A percentile compares a stretch with the other conserved stretches of the same genome.
Evolutionary conservation across 23 tunicate genomes (phyloP).

Genomic region (Styela clava): DNA sequence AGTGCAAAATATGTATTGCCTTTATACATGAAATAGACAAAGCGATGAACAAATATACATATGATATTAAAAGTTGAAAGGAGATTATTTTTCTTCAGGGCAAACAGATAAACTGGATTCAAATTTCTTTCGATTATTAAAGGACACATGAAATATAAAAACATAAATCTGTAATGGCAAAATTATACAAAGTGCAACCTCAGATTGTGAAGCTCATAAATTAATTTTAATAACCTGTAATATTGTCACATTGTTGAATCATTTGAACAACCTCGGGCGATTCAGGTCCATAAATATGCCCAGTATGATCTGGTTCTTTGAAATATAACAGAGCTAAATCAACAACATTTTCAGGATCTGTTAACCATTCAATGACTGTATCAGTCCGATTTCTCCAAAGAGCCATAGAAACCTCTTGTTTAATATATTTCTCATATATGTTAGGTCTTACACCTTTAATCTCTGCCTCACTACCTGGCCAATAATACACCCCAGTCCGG

Average conservation of each 20-base stretch:
- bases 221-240: conserved; percentile 67
- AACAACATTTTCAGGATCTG: conserved; percentile 50
- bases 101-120: too few species aligned
- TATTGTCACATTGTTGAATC: conserved; percentile 81
- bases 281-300: conserved; percentile 85
- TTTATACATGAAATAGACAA: too few species aligned
- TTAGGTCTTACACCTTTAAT: conserved; percentile 57
- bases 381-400: conserved; percentile 61
- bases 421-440: conserved; percentile 21
- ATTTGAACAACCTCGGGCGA: conserved; percentile 66
- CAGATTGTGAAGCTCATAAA: too few species aligned
- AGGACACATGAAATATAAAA: too few species aligned
- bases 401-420: background rate
- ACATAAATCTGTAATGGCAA: too few species aligned
- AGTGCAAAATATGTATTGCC: too few species aligned
- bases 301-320: conserved; percentile 71
- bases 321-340: conserved; percentile 77
- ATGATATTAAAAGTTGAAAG: too few species aligned
- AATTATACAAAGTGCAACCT: too few species aligned
- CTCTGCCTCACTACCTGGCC: conserved; percentile 85
- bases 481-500: conserved; percentile 41
- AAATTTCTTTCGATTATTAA: too few species aligned
- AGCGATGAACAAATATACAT: too few species aligned
- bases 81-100: too few species aligned
- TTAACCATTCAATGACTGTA: conserved; percentile 68